Evolutionary conservation across 2,113 vertebrate species (phyloP), one percentile per base, ranked within the genome.

Genomic region (Potamarius usumacintae): DNA sequence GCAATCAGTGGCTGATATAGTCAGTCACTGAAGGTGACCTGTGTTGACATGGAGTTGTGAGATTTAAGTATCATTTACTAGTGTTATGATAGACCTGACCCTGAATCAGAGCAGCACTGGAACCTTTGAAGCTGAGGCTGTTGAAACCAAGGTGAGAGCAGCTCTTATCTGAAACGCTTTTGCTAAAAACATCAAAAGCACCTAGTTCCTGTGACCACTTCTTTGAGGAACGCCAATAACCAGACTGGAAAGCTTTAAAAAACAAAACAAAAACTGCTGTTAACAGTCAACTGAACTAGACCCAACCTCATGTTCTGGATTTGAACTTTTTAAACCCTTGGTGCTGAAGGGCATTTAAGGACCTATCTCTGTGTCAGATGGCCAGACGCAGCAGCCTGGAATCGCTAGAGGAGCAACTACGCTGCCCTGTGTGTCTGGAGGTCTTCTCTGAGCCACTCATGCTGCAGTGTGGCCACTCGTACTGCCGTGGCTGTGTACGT

Each of bases 381-480:
- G 95, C 96, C 69, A 91, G 93, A 87, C 94, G 91, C 79, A 87
- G 88, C 89, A 96, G 93, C 7, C 67, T 94, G 0, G 82, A 88
- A 0, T 91, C 94, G 27, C 93, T 97, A 86, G 95, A 97, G 90
- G 94, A 96, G 86, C 95, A 95, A 91, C 94, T 97, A 0, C 94
- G 94, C 63, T 97, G 96, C 71, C 96, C 95, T 5, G 92, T 97
- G 85, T 97, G 96, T 92, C 89, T 97, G 90, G 96, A 97, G 79
- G 84, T 97, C 82, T 97, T 96, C 92, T 94, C 92, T 63, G 96
- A 96, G 76, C 96, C 96, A 1, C 93, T 95, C 84, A 95, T 97
- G 96, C 93, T 97, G 62, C 95, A 94, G 91, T 96, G 96, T 4
- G 96, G 96, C 30, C 96, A 97, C 82, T 97, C 95, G 0, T 96